Percentiles rank a stretch among this genome's conserved stretches.
Evolutionary conservation across 30 jellyfish, hydroid and myxozoan genomes (phyloP).

Genomic region (Pelagia noctiluca): DNA sequence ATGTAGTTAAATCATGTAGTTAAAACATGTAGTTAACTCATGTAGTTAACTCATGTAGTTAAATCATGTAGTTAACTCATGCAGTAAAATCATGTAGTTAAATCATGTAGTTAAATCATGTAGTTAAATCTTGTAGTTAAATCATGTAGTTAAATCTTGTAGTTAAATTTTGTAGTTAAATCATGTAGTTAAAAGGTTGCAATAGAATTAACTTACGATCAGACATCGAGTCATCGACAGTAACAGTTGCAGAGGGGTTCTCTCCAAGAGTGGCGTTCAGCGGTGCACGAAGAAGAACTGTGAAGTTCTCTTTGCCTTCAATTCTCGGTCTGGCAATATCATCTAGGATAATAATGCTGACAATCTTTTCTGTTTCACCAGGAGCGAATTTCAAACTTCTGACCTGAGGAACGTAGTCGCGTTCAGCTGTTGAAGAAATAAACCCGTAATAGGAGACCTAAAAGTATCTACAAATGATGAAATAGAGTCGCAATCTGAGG

Average conservation of each 20-base stretch:
- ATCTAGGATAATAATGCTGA: constrained; percentile 77
- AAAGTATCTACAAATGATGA: too few relatives aligned
- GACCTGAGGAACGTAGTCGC: constrained; percentile 91
- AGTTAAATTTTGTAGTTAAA: not conserved
- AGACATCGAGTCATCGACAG: constrained; percentile 88
- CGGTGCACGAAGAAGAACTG: constrained; percentile 79
- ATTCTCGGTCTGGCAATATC: constrained; percentile 91
- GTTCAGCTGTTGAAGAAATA: constrained; percentile 79
- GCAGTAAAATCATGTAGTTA: not conserved
- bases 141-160: not conserved
- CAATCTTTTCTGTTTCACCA: constrained; percentile 71
- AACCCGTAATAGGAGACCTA: too few relatives aligned
- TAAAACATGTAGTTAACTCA: too few relatives aligned
- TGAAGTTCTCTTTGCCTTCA: constrained; percentile 91
- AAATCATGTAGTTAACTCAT: not conserved
- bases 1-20: too few relatives aligned
- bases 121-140: not conserved
- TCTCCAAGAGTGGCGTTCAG: constrained; percentile 76
- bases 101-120: not conserved
- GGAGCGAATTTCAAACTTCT: constrained; percentile 71
- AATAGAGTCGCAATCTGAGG: too few relatives aligned
- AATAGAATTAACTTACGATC: constrained; percentile 75
- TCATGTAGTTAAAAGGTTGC: not conserved
- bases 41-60: too few relatives aligned
- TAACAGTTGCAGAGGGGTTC: constrained; percentile 81